phyloP scores from a whole-genome alignment of 2,113 vertebrate genomes.

The Pelvicachromis taeniatus region DNA sequence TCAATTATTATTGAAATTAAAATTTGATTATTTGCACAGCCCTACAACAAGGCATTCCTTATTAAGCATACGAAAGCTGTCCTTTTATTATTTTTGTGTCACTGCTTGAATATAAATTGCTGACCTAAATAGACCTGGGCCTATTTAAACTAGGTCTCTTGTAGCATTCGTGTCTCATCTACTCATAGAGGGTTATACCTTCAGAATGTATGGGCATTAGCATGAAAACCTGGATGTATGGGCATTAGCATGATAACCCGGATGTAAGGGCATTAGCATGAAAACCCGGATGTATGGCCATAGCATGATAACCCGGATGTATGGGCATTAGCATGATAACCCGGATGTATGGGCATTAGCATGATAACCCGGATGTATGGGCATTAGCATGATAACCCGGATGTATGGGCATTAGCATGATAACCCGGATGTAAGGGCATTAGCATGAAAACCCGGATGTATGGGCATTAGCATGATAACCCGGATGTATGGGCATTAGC shows the following conservation, averaged over 20 bases:
- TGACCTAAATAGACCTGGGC: neutral
- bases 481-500: neutral
- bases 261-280: neutral
- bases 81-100: neutral
- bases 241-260: neutral
- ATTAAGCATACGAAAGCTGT: neutral
- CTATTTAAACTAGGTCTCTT: neutral
- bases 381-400: neutral
- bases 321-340: neutral
- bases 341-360: neutral
- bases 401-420: neutral
- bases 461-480: neutral
- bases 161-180: neutral
- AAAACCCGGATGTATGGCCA: neutral
- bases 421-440: neutral
- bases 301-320: no score
- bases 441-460: neutral
- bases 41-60: fast-evolving
- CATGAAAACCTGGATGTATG: neutral
- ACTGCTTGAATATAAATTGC: neutral
- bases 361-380: neutral
- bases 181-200: neutral
- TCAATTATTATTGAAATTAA: neutral
- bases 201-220: neutral
- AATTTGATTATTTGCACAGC: neutral